Conservation (phyloP, 1,140 invertebrate genomes). For the Drosophila micromelanica region DNA sequence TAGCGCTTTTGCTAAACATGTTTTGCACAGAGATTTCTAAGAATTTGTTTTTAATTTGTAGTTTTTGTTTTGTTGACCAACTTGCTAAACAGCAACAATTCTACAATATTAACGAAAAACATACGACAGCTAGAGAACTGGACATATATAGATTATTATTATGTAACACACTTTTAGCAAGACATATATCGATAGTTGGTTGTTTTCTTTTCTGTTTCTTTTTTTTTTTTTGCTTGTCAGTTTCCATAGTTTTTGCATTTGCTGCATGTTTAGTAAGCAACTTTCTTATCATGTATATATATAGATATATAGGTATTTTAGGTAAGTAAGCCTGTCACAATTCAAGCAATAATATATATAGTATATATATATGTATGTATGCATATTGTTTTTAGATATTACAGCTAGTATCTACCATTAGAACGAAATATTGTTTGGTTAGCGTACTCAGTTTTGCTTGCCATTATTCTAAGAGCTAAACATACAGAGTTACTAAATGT, state of each 20-base stretch:
- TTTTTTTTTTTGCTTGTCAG: conserved; percentile 27
- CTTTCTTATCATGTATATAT: conserved; percentile 54
- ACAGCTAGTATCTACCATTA: conserved; percentile 65
- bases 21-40: conserved; percentile 42
- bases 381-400: conserved; percentile 53
- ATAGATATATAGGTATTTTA: conserved; percentile 13
- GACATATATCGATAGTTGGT: conserved; percentile 46
- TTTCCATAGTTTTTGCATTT: conserved; percentile 46
- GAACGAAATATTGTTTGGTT: conserved; percentile 41
- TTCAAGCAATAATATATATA: conserved; percentile 40
- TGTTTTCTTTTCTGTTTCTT: conserved; percentile 10
- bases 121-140: conserved; percentile 68
- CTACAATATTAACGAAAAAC: conserved; percentile 67
- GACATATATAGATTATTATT: conserved; percentile 64
- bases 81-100: conserved; percentile 53
- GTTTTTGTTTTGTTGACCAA: conserved; percentile 23
- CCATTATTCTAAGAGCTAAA: conserved; percentile 71
- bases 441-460: conserved; percentile 72
- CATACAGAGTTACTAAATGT: conserved; percentile 38
- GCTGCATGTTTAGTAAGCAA: conserved; percentile 64
- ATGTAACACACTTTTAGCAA: conserved; percentile 45
- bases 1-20: conserved; percentile 39
- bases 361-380: conserved; percentile 15
- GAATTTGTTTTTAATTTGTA: background rate
- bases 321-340: conserved; percentile 42